Percentiles rank a stretch among this genome's conserved stretches.
Conservation (phyloP, 2,888 invertebrate genomes). For the Lycia hirtaria region DNA sequence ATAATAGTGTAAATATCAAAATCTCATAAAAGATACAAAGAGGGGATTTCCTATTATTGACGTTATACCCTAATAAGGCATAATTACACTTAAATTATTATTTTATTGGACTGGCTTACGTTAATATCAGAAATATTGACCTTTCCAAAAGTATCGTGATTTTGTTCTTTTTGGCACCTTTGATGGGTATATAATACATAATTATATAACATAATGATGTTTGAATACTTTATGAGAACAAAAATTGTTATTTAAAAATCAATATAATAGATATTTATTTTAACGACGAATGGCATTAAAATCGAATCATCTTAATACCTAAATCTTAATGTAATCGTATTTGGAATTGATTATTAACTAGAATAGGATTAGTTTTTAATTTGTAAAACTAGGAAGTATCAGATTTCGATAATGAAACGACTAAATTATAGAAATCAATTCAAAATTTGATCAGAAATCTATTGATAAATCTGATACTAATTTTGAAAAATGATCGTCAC, state of each 20-base stretch:
- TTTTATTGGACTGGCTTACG: too few relatives aligned
- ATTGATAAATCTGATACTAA: background rate
- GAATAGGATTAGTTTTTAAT: background rate
- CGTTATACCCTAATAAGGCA: background rate
- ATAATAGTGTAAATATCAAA: constrained; percentile 3
- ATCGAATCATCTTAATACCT: background rate
- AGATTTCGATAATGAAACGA: background rate
- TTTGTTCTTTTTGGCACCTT: background rate
- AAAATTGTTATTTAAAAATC: too few relatives aligned
- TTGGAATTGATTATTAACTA: background rate
- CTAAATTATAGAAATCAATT: background rate
- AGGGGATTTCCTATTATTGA: background rate
- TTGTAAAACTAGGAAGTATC: constrained; percentile 4
- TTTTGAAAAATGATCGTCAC: background rate
- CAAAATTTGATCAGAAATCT: background rate
- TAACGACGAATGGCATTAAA: constrained; percentile 3
- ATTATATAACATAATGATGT: too few relatives aligned
- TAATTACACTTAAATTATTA: background rate
- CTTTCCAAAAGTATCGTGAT: background rate
- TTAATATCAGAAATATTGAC: background rate
- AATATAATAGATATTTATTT: too few relatives aligned
- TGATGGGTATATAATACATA: background rate
- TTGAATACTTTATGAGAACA: too few relatives aligned
- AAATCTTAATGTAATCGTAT: background rate
- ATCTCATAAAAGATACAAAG: background rate